Conservation (phyloP, 2,888 invertebrate species). For the Volucella inflata region DNA sequence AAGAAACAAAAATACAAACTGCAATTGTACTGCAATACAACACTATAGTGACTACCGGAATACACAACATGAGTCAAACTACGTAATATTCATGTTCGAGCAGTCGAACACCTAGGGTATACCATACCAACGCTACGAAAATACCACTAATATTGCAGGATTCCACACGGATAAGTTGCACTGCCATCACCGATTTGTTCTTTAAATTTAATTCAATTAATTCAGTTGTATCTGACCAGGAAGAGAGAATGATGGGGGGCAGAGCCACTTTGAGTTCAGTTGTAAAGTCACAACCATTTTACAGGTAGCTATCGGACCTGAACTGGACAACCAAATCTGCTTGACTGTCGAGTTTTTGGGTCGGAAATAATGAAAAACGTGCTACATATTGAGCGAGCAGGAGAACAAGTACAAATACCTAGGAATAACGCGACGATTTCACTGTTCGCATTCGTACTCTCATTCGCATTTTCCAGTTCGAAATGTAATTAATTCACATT, state of each 20-base stretch:
- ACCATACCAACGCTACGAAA: too few species aligned
- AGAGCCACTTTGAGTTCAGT: conserved; percentile 37
- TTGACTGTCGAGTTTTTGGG: conserved; percentile 32
- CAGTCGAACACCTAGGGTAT: conserved; percentile 1
- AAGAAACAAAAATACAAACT: conserved; percentile 5
- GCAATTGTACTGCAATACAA: conserved; percentile 7
- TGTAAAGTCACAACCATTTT: conserved; percentile 52
- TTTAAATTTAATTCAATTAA: conserved; percentile 74
- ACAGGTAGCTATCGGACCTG: conserved; percentile 6
- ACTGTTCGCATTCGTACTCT: too few species aligned
- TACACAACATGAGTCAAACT: conserved; percentile 63
- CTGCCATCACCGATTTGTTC: conserved; percentile 68
- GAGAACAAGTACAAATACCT: too few species aligned
- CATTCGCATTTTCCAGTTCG: conserved; percentile 47
- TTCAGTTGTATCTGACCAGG: conserved; percentile 57
- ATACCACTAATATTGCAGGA: conserved; percentile 29
- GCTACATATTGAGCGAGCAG: conserved; percentile 41
- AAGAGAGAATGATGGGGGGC: conserved; percentile 1
- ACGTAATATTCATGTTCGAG: conserved; percentile 49
- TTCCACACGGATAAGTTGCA: conserved; percentile 54
- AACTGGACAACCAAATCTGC: neutral
- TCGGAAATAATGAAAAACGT: conserved; percentile 59
- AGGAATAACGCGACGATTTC: too few species aligned
- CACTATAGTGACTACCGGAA: conserved; percentile 18
- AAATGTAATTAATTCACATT: conserved; percentile 73